Conservation (phyloP, 2,113 vertebrate species). For the Smithornis capensis region DNA sequence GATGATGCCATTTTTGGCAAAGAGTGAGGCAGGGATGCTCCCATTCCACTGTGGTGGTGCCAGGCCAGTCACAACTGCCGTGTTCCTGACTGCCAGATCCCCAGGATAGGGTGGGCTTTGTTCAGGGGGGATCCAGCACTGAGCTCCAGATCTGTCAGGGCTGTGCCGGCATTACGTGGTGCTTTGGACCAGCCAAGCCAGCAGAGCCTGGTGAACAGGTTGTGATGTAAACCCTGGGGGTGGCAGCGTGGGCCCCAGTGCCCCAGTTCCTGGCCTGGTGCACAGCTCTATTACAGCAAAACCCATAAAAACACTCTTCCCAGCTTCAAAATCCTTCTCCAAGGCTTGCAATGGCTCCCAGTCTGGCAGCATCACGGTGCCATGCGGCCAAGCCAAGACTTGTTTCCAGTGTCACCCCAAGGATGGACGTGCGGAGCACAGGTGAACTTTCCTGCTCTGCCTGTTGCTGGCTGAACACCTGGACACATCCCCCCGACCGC, state of each 20-base stretch:
- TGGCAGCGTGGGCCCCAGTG: neutral
- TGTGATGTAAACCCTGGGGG: conserved; percentile 3
- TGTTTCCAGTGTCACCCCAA: rapidly evolving
- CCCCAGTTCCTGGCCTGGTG: neutral
- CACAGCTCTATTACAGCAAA: neutral
- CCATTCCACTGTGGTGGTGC: rapidly evolving
- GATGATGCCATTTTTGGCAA: rapidly evolving
- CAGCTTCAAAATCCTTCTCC: neutral
- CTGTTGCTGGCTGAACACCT: neutral
- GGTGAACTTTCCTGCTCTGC: conserved; percentile 9
- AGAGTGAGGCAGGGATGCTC: neutral
- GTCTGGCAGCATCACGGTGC: rapidly evolving
- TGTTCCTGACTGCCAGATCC: neutral
- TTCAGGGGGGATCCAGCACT: neutral
- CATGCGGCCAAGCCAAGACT: rapidly evolving
- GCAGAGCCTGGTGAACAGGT: conserved; percentile 23
- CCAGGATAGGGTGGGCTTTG: neutral
- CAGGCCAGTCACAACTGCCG: neutral
- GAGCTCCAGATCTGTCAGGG: neutral
- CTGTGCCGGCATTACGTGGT: rapidly evolving
- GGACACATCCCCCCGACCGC: rapidly evolving
- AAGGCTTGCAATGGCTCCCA: rapidly evolving
- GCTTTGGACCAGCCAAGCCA: neutral
- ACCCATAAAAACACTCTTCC: neutral
- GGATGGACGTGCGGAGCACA: rapidly evolving